Conservation (phyloP, 2,888 invertebrate genomes). For the Eupsilia transversa region DNA sequence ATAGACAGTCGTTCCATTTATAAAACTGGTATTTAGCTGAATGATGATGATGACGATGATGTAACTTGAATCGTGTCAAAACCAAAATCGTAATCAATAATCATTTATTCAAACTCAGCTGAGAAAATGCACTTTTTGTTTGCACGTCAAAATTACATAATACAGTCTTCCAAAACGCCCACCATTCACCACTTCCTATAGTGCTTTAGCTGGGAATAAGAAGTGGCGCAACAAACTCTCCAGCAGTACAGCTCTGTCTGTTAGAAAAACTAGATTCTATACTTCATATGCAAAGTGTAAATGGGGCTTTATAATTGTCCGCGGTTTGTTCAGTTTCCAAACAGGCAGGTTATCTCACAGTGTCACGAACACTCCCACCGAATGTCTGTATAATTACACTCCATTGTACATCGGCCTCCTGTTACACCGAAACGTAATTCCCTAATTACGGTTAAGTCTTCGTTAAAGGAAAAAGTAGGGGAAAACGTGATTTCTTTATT, state of each 20-base stretch:
- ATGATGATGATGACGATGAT: too few species aligned
- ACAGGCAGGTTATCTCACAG: constrained; percentile 7
- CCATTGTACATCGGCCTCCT: constrained; percentile 1
- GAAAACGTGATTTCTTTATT: constrained; percentile 46
- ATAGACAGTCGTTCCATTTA: too few species aligned
- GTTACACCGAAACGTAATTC: constrained; percentile 35
- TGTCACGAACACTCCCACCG: constrained; percentile 23
- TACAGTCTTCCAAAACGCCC: not conserved
- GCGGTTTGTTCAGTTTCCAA: constrained; percentile 30
- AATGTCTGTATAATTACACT: constrained; percentile 40
- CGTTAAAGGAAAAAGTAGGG: constrained; percentile 22
- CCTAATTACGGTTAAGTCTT: constrained; percentile 14
- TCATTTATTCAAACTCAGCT: not conserved
- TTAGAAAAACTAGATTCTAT: not conserved
- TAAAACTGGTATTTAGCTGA: too few species aligned
- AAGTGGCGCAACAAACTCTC: not conserved
- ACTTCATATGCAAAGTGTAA: not conserved
- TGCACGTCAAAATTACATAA: not conserved
- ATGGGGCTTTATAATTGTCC: not conserved
- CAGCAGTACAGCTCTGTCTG: not conserved
- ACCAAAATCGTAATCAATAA: too few species aligned
- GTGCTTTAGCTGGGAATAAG: not conserved
- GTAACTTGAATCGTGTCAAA: too few species aligned
- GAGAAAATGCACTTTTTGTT: too few species aligned
- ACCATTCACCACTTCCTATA: not conserved